A percentile compares a stretch with the other conserved stretches of the same genome.
phyloP scores from a whole-genome alignment of 2,888 invertebrate species.

The Eustalomyia histrio region DNA sequence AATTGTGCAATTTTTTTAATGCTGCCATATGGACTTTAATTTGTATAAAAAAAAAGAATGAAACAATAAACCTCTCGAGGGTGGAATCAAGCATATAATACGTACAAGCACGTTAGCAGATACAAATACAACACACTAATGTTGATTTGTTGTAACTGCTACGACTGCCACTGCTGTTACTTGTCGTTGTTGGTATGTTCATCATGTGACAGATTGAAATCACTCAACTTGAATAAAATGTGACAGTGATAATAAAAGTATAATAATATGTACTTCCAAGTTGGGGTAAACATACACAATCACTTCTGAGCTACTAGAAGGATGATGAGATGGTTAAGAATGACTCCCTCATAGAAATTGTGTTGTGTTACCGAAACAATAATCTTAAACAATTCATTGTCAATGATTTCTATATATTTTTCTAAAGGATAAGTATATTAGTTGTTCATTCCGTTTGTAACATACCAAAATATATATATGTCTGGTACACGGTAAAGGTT shows the following conservation, averaged over 20 bases:
- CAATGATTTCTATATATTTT: background rate
- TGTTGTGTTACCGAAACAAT: constrained; percentile 24
- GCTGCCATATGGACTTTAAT: constrained; percentile 79
- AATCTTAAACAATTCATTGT: constrained; percentile 39
- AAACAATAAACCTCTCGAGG: constrained; percentile 56
- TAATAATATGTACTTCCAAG: constrained; percentile 43
- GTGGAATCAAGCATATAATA: constrained; percentile 67
- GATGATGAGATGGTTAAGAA: background rate
- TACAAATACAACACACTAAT: constrained; percentile 43
- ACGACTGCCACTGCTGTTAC: background rate
- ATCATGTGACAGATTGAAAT: constrained; percentile 78
- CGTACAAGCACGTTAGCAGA: constrained; percentile 33
- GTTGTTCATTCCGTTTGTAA: no score
- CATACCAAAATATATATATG: no score
- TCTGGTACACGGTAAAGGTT: no score
- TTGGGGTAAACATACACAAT: constrained; percentile 23
- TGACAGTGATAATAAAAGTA: constrained; percentile 71
- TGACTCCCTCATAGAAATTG: constrained; percentile 2
- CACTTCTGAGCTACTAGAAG: background rate
- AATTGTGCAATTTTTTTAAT: constrained; percentile 73
- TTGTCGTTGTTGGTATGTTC: constrained; percentile 28
- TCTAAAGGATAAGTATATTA: no score
- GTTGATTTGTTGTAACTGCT: constrained; percentile 49
- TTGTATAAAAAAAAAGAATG: constrained; percentile 50
- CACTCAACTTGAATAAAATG: constrained; percentile 78